Evolutionary conservation across 2,888 invertebrate genomes (phyloP), one percentile per base, ranked within the genome.

Genomic region (Endomychus coccineus): DNA sequence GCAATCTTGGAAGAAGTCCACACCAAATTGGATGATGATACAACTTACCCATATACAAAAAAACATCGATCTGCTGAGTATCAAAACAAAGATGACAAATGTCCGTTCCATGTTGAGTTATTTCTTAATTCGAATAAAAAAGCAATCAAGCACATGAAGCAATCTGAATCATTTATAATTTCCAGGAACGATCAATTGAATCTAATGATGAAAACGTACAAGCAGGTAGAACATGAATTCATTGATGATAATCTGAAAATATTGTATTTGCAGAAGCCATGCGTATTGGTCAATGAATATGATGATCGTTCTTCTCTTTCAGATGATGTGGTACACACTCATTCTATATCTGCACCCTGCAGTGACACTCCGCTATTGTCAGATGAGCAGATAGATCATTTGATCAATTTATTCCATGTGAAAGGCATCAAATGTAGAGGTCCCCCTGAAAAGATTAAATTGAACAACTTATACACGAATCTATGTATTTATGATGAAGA

Each of bases 1-100:
- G 39, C 40, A 16, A 37, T 57, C 16, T 28, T 56, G 12, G 41
- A 51, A 35, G 51, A 58, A 41, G 43, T 50, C 9, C 32, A 38
- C 15, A 39, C 30, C 25, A 47, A 28, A n/a, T 28, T 11, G n/a
- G 29, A 34, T 10, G 33, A 38, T n/a, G 12, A 6, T 6, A 27
- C 16, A 16, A 13, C 27, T 2, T 12, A 24, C 2, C 17, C 10
- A 4, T 6, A 13, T 5, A 3, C 10, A 2, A 14, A 22, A 3
- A 23, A 28, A 21, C 15, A 10, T 11, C 10, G 13, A 1, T 14
- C 16, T n/a, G 6, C 11, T 13, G 5, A n/a, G 12, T 22, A 15
- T 4, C 10, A 28, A 7, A 22, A 33, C 12, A 28, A 16, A 1
- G 1, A 19, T 2, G n/a, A 17, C 3, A 3, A 10, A 15, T 38